Evolutionary conservation across 2,888 invertebrate genomes (phyloP).

Genomic region (Sinodicranocentrus sp.): DNA sequence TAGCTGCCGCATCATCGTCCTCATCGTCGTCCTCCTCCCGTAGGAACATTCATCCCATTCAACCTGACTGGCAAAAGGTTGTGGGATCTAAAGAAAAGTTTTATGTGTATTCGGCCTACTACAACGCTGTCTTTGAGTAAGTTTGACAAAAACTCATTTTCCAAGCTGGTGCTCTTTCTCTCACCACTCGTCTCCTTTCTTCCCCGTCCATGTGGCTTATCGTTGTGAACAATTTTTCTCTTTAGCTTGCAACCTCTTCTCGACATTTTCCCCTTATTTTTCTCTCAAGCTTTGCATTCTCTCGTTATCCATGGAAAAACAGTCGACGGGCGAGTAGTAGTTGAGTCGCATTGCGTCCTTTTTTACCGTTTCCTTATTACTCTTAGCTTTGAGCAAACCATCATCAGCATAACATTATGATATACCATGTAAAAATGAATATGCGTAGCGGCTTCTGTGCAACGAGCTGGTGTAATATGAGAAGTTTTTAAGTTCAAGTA

Average conservation of each 20-base stretch:
- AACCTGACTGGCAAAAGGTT: conserved; percentile 78
- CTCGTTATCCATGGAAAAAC: not conserved
- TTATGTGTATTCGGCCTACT: conserved; percentile 94
- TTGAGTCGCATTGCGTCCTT: conserved; percentile 66
- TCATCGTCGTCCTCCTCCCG: conserved; percentile 52
- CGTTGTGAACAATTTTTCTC: conserved; percentile 19
- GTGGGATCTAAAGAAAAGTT: conserved; percentile 82
- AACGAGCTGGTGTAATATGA: not conserved
- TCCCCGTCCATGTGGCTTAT: not conserved
- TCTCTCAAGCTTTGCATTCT: conserved; percentile 18
- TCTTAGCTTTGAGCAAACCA: not conserved
- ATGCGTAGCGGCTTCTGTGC: conserved; percentile 22
- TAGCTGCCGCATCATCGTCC: conserved; percentile 53
- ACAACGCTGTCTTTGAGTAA: conserved; percentile 81
- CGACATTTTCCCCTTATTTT: too few relatives aligned
- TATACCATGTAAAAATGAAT: not conserved
- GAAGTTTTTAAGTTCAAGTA: not conserved
- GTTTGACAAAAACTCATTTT: conserved; percentile 68
- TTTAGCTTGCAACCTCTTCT: not conserved
- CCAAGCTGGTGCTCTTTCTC: conserved; percentile 46
- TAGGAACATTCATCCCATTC: conserved; percentile 71
- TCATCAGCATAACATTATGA: conserved; percentile 49
- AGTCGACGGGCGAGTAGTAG: not conserved
- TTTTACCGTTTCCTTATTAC: conserved; percentile 40
- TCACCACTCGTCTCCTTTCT: not conserved